Conservation (phyloP, 2,888 invertebrate species). For the Nomada fabriciana region DNA sequence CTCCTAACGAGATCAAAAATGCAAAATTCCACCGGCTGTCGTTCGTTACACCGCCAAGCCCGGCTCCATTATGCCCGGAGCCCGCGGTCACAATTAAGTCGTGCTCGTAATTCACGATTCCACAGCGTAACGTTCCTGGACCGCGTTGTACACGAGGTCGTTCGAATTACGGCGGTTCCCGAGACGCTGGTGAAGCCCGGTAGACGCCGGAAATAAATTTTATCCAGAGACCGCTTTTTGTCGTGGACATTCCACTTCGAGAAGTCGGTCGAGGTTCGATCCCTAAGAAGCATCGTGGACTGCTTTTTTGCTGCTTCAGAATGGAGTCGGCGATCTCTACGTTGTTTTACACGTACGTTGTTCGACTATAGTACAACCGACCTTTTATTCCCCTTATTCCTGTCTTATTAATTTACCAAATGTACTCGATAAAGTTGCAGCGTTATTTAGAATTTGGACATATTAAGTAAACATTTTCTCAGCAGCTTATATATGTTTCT, state of each 20-base stretch:
- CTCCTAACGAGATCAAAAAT: conserved; percentile 43
- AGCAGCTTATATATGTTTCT: too few relatives aligned
- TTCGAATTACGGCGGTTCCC: conserved; percentile 22
- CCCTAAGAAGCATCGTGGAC: conserved; percentile 10
- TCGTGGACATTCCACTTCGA: conserved; percentile 6
- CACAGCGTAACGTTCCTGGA: conserved; percentile 13
- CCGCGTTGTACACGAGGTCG: conserved; percentile 12
- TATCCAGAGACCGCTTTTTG: not conserved
- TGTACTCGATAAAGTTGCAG: too few relatives aligned
- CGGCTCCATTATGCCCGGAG: conserved; percentile 10
- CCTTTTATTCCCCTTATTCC: too few relatives aligned
- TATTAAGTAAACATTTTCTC: too few relatives aligned
- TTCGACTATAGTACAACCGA: too few relatives aligned
- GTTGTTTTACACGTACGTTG: too few relatives aligned
- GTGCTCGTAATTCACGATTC: conserved; percentile 40
- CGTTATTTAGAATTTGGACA: too few relatives aligned
- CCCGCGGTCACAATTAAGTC: conserved; percentile 46
- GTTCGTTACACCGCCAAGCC: conserved; percentile 1
- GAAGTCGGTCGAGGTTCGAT: conserved; percentile 7
- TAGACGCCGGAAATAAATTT: conserved; percentile 35
- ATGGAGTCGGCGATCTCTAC: not conserved
- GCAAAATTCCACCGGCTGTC: conserved; percentile 26
- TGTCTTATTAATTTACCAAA: too few relatives aligned
- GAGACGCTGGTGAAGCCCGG: conserved; percentile 15
- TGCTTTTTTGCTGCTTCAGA: not conserved